phyloP scores from a whole-genome alignment of 2,797 vertebrate genomes.

The Urophycis tenuis region DNA sequence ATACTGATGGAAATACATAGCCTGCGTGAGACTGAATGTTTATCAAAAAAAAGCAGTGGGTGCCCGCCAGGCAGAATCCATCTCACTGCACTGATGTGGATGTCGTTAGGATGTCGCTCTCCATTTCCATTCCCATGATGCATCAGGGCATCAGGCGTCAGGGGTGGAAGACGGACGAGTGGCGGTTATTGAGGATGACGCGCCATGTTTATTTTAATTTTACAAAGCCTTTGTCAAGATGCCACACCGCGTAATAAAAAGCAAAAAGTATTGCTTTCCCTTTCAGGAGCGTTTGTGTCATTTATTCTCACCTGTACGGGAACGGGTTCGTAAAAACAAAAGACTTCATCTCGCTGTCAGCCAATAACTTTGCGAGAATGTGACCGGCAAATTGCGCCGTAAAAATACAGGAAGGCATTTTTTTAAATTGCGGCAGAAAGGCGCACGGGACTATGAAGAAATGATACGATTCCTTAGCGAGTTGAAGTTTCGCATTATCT shows the following conservation, averaged over 20 bases:
- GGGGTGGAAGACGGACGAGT: conserved; percentile 43
- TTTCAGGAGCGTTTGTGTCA: conserved; percentile 27
- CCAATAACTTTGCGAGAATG: not conserved
- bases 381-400: not conserved
- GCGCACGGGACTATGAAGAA: not conserved
- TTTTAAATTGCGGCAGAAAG: not conserved
- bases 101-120: conserved; percentile 36
- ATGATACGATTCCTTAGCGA: not conserved
- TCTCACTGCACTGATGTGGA: conserved; percentile 24
- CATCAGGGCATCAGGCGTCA: conserved; percentile 23
- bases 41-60: conserved; percentile 39
- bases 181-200: conserved; percentile 54
- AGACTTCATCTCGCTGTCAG: conserved; percentile 34
- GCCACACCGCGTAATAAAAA: conserved; percentile 26
- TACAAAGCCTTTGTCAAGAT: conserved; percentile 52
- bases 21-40: not conserved
- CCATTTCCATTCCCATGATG: conserved; percentile 36
- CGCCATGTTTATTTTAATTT: conserved; percentile 54
- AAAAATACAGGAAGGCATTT: not conserved
- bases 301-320: conserved; percentile 36
- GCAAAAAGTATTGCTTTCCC: conserved; percentile 24
- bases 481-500: not conserved
- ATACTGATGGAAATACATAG: not conserved
- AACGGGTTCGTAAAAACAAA: not conserved
- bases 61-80: conserved; percentile 44